A percentile compares a stretch with the other conserved stretches of the same genome.
Evolutionary conservation across 2,113 vertebrate genomes (phyloP).

Genomic region (Piprites chloris): DNA sequence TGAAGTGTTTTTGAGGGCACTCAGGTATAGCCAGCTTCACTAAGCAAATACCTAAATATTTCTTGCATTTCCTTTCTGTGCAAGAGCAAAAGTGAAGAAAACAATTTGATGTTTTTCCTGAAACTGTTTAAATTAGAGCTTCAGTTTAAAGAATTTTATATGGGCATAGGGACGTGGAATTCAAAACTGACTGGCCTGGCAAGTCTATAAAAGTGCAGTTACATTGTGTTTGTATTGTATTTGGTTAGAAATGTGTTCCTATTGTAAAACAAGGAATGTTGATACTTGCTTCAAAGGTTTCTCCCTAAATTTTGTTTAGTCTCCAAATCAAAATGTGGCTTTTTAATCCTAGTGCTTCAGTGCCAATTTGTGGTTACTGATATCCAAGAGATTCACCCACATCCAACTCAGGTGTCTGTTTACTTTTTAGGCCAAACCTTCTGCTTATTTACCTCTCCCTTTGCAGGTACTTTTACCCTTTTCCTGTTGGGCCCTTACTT

Average conservation of each 20-base stretch:
- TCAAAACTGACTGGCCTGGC: not conserved
- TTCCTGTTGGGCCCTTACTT: slow-evolving; percentile 90
- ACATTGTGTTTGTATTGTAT: not conserved
- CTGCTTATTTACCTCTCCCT: not conserved
- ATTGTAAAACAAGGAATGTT: not conserved
- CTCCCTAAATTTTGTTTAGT: not conserved
- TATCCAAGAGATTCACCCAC: not conserved
- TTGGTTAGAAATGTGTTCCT: not conserved
- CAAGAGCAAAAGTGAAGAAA: not conserved
- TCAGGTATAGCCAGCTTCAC: not conserved
- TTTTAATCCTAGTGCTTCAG: not conserved
- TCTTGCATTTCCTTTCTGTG: not conserved
- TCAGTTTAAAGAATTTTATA: not conserved
- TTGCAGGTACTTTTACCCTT: slow-evolving; percentile 95
- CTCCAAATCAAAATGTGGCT: not conserved
- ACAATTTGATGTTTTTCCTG: not conserved
- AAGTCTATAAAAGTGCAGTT: rapidly evolving
- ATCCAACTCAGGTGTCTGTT: not conserved
- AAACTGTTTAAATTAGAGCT: not conserved
- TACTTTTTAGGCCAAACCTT: not conserved
- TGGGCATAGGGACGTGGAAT: not conserved
- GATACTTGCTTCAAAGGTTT: not conserved
- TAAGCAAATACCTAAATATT: not conserved
- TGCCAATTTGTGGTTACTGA: not conserved
- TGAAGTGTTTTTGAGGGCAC: not conserved